Evolutionary conservation across 2,888 invertebrate species (phyloP), one percentile per base, ranked within the genome.

Genomic region (Exocentrus adspersus): DNA sequence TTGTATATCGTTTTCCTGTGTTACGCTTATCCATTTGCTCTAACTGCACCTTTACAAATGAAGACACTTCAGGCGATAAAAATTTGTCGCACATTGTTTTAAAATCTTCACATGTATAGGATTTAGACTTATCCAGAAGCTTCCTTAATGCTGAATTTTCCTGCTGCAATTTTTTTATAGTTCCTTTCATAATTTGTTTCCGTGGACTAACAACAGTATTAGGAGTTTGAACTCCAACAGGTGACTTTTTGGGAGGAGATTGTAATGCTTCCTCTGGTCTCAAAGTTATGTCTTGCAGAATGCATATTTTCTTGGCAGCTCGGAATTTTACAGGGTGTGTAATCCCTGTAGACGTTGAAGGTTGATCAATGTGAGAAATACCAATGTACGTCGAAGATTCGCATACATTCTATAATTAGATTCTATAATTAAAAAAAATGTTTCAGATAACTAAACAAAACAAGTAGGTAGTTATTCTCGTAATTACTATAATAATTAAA

Each of bases 1-100:
- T 53, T 2, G 56, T 53, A 46, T 67, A 69, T 53, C 69, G 59
- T 6, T 19, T 21, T 4, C 48, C 48, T 24, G 20, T 42, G 41
- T 28, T 28, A 6, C 28, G 4, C 7, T 7, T 28, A 28, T 28
- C 5, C 4, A 4, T 28, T 28, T 28, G 28, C 7, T 28, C 28
- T 7, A 28, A 28, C 7, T 28, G 28, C 5, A 4, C 28, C 7
- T 28, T 28, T 28, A 28, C 7, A 28, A 28, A 28, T 28, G 28
- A 28, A 6, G 28, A 28, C 4, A 28, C 7, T 28, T 28, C 28
- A 28, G 28, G 28, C 7, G 28, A 28, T 4, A 28, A 28, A 28
- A 28, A 28, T 28, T 28, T 28, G 7, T 28, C 28, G 7, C 28
- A 28, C 28, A 28, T 28, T 28, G 28, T 28, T 28, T 7, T 28